Evolutionary conservation across 1,140 invertebrate genomes (phyloP), one percentile per base, ranked within the genome.

Genomic region (Phocides pigmalion): DNA sequence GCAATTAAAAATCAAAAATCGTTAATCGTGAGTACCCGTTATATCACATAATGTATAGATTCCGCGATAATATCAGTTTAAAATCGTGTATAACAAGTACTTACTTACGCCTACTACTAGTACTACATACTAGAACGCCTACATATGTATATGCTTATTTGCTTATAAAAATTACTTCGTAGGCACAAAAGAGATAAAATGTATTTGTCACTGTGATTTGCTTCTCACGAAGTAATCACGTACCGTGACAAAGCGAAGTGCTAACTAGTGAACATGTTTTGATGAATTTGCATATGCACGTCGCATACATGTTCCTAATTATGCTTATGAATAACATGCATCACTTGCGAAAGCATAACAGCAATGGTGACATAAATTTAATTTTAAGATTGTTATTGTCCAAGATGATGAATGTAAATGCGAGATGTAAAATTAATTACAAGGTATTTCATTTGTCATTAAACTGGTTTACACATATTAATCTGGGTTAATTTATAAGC

Each of bases 251-350:
- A 50, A 50, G 25, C 47, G 35, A 54, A 50, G 50, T 70, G 68
- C 59, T 72, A 73, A 75, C 37, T 54, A 66, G 66, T 32, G 58
- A 53, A 46, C 54, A 56, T 67, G 58, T 70, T 73, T 53, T 72
- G 71, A 74, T 74, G 69, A 76, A 49, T 75, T 72, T 66, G 71
- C 71, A 65, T 59, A 62, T 64, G 41, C 28, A 67, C 62, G 54
- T 72, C 64, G 42, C 54, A 68, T 66, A 56, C 35, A 44, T 16
- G 5, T n/a, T 20, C 17, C 9, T 28, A 42, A 44, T 54, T 41
- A 54, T 22, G 35, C 41, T 54, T 22, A 41, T 50, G 25, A 32
- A n/a, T 32, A 50, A 12, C 46, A 32, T 37, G 49, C 15, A 37
- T 51, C 49, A 9, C 22, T 53, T 53, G 32, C 50, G 49, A 35